Conservation (phyloP, 2,113 vertebrate genomes). For the Hassar affinis region DNA sequence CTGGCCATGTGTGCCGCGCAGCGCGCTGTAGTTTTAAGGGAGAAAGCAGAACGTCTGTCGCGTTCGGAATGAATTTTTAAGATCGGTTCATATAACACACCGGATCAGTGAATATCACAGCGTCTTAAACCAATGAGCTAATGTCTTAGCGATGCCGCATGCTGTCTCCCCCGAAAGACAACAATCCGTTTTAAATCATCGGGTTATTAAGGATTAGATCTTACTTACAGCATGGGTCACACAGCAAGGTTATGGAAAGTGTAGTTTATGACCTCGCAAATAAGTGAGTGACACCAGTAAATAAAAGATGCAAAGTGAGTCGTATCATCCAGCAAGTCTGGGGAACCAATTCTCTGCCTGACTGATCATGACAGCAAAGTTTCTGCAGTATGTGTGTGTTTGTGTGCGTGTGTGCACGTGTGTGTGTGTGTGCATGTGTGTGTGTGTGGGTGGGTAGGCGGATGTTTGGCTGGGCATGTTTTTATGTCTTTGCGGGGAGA, state of each 20-base stretch:
- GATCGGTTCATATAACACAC: too few relatives aligned
- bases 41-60: slow-evolving; percentile 22
- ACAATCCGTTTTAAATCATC: background rate
- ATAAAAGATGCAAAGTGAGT: slow-evolving; percentile 48
- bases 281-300: slow-evolving; percentile 22
- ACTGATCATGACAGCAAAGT: slow-evolving; percentile 41
- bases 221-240: background rate
- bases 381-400: background rate
- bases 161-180: background rate
- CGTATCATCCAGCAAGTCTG: slow-evolving; percentile 29
- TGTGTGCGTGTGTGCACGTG: slow-evolving; percentile 19
- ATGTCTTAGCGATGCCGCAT: background rate
- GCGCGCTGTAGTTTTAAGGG: slow-evolving; percentile 25
- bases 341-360: slow-evolving; percentile 52
- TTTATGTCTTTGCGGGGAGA: background rate
- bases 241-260: background rate
- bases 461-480: slow-evolving; percentile 1
- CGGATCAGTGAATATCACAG: background rate
- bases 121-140: background rate
- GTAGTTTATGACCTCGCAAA: background rate
- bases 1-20: slow-evolving; percentile 36
- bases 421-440: background rate
- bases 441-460: background rate
- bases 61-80: background rate
- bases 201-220: background rate